phyloP scores from a whole-genome alignment of 2,888 invertebrate genomes.

The Seira musarum region DNA sequence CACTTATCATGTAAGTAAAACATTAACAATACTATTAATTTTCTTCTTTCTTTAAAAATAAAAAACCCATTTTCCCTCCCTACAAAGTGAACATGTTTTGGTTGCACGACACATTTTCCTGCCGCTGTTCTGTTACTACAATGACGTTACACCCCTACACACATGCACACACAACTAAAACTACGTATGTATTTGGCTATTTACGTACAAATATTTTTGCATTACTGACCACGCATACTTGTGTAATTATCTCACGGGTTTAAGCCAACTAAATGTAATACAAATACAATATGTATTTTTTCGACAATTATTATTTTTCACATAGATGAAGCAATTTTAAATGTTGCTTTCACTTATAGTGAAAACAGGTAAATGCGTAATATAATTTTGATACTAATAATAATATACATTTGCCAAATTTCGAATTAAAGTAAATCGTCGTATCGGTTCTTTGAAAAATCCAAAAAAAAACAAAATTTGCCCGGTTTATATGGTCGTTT shows the following conservation, averaged over 20 bases:
- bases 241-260: not conserved
- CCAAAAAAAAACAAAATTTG: too few relatives aligned
- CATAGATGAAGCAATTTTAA: too few relatives aligned
- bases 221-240: not conserved
- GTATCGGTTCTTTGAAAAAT: too few relatives aligned
- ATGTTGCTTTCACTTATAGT: too few relatives aligned
- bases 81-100: not conserved
- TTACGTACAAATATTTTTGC: not conserved
- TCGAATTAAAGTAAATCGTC: too few relatives aligned
- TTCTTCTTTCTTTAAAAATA: not conserved
- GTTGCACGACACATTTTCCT: not conserved
- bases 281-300: too few relatives aligned
- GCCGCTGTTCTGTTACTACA: not conserved
- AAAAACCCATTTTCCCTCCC: not conserved
- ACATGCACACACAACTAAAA: not conserved
- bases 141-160: not conserved
- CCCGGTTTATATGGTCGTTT: too few relatives aligned
- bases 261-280: too few relatives aligned
- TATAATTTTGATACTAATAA: too few relatives aligned
- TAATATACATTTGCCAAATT: too few relatives aligned
- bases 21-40: constrained; percentile 5
- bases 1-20: constrained; percentile 15
- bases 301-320: too few relatives aligned
- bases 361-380: too few relatives aligned
- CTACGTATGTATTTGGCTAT: not conserved